A percentile compares a stretch with the other conserved stretches of the same genome.
Conservation (phyloP, 1,140 invertebrate genomes). For the Augochlora pura region DNA sequence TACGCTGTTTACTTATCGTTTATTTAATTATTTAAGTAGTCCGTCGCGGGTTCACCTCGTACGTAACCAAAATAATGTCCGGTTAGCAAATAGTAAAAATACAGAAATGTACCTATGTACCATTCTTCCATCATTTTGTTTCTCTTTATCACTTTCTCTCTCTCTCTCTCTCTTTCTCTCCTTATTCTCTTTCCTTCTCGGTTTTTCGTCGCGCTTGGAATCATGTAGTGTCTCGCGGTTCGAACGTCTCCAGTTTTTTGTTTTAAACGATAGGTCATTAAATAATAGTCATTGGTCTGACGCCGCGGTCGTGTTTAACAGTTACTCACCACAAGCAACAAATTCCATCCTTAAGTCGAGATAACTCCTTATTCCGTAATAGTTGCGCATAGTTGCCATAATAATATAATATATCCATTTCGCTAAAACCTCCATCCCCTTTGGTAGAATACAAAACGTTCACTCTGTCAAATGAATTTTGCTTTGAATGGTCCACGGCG, state of each 20-base stretch:
- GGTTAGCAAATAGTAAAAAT: constrained; percentile 71
- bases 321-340: constrained; percentile 52
- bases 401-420: constrained; percentile 29
- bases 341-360: constrained; percentile 54
- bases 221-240: constrained; percentile 63
- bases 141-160: neutral
- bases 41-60: constrained; percentile 68
- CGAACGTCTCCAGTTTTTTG: constrained; percentile 58
- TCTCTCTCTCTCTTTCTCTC: neutral
- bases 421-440: constrained; percentile 53
- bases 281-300: constrained; percentile 78
- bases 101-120: constrained; percentile 66
- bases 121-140: constrained; percentile 1
- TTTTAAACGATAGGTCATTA: constrained; percentile 68
- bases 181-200: neutral
- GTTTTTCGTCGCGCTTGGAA: constrained; percentile 55
- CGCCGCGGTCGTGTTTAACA: constrained; percentile 68
- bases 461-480: constrained; percentile 10
- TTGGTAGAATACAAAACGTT: constrained; percentile 54
- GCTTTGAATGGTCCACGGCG: constrained; percentile 6
- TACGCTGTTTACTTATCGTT: constrained; percentile 41
- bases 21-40: constrained; percentile 70
- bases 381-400: constrained; percentile 44
- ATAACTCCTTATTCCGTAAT: constrained; percentile 47
- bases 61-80: constrained; percentile 71